Conservation (phyloP, 2,888 invertebrate species). For the Temnothorax ravouxi region DNA sequence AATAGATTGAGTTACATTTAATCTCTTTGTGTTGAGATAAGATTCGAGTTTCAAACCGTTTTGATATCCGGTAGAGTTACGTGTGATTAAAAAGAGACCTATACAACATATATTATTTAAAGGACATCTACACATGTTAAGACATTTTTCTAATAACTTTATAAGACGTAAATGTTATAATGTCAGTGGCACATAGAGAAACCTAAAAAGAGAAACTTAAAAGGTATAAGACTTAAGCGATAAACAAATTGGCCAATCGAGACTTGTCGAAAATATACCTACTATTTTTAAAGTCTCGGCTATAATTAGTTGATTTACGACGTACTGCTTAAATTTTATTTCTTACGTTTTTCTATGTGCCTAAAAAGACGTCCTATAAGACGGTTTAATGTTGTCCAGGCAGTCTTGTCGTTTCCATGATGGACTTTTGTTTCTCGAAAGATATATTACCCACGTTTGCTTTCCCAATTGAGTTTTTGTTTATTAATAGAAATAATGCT, state of each 20-base stretch:
- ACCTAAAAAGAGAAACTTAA: too few species aligned
- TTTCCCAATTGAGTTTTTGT: neutral
- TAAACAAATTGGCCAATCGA: neutral
- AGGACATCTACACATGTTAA: neutral
- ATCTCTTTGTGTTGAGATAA: conserved; percentile 18
- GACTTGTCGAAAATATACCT: neutral
- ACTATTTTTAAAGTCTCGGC: neutral
- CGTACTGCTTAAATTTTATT: neutral
- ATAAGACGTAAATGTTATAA: too few species aligned
- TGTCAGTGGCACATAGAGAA: too few species aligned
- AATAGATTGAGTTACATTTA: neutral
- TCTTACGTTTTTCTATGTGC: neutral
- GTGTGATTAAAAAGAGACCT: neutral
- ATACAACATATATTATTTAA: neutral
- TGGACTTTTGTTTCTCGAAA: neutral
- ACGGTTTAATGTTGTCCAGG: neutral
- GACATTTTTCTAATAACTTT: neutral
- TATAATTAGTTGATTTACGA: neutral
- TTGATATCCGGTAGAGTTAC: neutral
- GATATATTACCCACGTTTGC: neutral
- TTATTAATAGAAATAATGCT: neutral
- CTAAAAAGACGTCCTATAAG: neutral
- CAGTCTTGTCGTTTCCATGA: neutral
- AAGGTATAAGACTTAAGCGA: neutral
- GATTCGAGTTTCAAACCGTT: neutral